A percentile compares a stretch with the other conserved stretches of the same genome.
phyloP scores from a whole-genome alignment of 1,140 invertebrate genomes.

The Doryteuthis pealeii region DNA sequence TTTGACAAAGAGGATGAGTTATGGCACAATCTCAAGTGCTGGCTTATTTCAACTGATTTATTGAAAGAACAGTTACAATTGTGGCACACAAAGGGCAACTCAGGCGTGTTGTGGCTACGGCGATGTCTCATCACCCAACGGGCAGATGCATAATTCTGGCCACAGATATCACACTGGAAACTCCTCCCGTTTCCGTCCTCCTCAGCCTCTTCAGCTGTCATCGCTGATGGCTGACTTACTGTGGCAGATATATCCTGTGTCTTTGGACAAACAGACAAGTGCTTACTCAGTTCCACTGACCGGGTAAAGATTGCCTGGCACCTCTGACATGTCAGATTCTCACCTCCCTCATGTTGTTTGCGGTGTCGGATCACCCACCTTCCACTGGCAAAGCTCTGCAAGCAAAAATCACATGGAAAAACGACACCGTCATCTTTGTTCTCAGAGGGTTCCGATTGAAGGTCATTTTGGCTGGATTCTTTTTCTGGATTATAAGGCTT shows the following conservation, averaged over 20 bases:
- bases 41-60: neutral
- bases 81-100: neutral
- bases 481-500: no score
- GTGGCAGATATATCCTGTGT: no score
- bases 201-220: no score
- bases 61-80: neutral
- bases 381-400: neutral
- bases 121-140: constrained; percentile 1
- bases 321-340: neutral
- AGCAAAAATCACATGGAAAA: neutral
- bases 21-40: neutral
- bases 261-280: neutral
- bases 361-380: neutral
- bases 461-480: no score
- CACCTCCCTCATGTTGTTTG: neutral
- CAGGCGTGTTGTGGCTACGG: neutral
- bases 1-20: no score
- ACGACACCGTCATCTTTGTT: neutral
- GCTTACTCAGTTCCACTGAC: neutral
- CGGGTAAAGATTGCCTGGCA: neutral
- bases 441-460: neutral
- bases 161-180: neutral
- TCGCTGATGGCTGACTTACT: no score
- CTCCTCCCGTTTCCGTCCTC: neutral
- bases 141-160: neutral